A percentile compares a stretch with the other conserved stretches of the same genome.
Conservation (phyloP, 1,140 invertebrate species). For the Drosophila kanapiae region DNA sequence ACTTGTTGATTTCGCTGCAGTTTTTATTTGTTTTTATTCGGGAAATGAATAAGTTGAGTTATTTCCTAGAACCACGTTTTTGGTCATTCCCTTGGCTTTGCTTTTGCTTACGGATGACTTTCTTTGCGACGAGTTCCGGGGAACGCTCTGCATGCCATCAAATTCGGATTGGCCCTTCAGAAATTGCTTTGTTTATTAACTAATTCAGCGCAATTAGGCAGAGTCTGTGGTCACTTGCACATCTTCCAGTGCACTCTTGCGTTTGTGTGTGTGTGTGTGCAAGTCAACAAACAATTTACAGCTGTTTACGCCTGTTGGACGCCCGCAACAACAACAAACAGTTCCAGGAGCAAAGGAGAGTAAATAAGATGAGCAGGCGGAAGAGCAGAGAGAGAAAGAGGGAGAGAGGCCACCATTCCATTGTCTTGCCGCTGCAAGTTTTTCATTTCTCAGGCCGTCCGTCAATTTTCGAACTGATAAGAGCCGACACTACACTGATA, state of each 20-base stretch:
- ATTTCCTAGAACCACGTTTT: slow-evolving; percentile 30
- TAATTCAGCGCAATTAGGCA: slow-evolving; percentile 19
- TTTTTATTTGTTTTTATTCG: not conserved
- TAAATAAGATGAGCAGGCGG: slow-evolving; percentile 12
- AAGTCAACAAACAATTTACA: slow-evolving; percentile 73
- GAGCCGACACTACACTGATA: slow-evolving; percentile 20
- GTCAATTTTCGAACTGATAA: slow-evolving; percentile 46
- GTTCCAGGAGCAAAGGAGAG: slow-evolving; percentile 3
- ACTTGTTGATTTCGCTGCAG: slow-evolving; percentile 56
- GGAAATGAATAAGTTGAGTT: not conserved
- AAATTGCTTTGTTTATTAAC: slow-evolving; percentile 16
- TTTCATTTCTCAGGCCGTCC: slow-evolving; percentile 13
- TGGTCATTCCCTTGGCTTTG: slow-evolving; percentile 37
- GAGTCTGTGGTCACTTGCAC: not conserved
- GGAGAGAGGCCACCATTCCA: not conserved
- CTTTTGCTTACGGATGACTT: slow-evolving; percentile 13
- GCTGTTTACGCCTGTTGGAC: slow-evolving; percentile 80
- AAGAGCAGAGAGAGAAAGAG: slow-evolving; percentile 1
- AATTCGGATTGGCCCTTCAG: not conserved
- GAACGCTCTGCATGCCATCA: slow-evolving; percentile 15
- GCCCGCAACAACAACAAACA: slow-evolving; percentile 23
- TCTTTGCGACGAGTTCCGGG: slow-evolving; percentile 18
- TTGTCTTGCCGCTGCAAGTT: slow-evolving; percentile 11
- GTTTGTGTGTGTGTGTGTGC: slow-evolving; percentile 21
- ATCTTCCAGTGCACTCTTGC: not conserved